Percentiles rank a stretch among this genome's conserved stretches.
Evolutionary conservation across 2,888 invertebrate genomes (phyloP).

Genomic region (Lordiphosa andalusiaca): DNA sequence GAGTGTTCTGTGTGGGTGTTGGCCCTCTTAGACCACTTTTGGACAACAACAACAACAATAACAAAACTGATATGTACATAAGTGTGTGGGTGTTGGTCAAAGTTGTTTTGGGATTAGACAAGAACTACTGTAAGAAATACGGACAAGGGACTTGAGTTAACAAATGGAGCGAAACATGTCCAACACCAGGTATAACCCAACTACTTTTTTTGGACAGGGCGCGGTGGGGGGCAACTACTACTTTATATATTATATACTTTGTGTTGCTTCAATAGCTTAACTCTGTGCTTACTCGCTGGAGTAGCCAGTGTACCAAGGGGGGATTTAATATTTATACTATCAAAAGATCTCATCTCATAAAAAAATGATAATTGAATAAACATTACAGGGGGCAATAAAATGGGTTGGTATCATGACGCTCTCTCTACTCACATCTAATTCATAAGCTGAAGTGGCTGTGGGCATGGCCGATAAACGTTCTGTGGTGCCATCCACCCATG

Average conservation of each 20-base stretch:
- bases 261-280: constrained; percentile 35
- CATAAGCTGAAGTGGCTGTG: constrained; percentile 82
- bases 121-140: constrained; percentile 51
- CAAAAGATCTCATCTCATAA: constrained; percentile 27
- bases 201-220: constrained; percentile 49
- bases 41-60: too few relatives aligned
- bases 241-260: constrained; percentile 68
- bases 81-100: constrained; percentile 28
- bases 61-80: constrained; percentile 28
- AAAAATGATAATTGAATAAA: constrained; percentile 29
- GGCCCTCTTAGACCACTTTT: constrained; percentile 6
- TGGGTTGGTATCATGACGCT: neutral
- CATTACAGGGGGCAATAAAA: constrained; percentile 19
- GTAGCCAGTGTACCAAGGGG: constrained; percentile 51
- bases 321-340: constrained; percentile 7
- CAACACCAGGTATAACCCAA: constrained; percentile 54
- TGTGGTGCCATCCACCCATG: constrained; percentile 93
- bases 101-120: constrained; percentile 50
- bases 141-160: constrained; percentile 41
- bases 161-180: constrained; percentile 48
- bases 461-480: constrained; percentile 88
- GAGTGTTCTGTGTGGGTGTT: constrained; percentile 38
- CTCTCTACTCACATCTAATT: constrained; percentile 80
- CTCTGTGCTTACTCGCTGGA: constrained; percentile 21
- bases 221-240: constrained; percentile 34